Evolutionary conservation across 1,140 invertebrate genomes (phyloP).

Genomic region (Ctenoplectra terminalis): DNA sequence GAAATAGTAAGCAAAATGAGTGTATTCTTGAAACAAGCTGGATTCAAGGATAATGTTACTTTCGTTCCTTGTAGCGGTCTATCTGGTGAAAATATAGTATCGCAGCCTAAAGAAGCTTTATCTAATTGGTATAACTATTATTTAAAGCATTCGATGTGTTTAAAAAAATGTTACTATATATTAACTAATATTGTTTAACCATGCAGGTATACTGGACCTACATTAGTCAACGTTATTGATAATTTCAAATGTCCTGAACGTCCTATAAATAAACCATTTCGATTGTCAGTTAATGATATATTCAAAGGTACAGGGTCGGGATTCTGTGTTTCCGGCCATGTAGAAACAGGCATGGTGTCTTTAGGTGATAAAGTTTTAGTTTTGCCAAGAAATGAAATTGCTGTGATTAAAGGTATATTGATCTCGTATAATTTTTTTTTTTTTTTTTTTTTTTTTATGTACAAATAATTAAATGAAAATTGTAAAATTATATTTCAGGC

Average conservation of each 20-base stretch:
- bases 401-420: conserved; percentile 87
- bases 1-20: conserved; percentile 93
- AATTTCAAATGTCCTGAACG: conserved; percentile 92
- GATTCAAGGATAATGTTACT: conserved; percentile 93
- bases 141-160: background rate
- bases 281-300: conserved; percentile 97
- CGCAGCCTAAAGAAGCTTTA: conserved; percentile 86
- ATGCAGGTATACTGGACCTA: conserved; percentile 79
- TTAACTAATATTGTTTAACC: conserved; percentile 9
- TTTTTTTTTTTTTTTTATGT: background rate
- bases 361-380: conserved; percentile 94
- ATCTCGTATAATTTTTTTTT: background rate
- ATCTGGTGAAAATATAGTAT: conserved; percentile 95
- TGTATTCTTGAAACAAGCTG: conserved; percentile 96
- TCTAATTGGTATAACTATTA: conserved; percentile 75
- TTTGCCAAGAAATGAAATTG: conserved; percentile 92
- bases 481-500: conserved; percentile 78
- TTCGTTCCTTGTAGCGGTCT: conserved; percentile 98
- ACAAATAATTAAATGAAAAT: background rate
- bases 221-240: conserved; percentile 83
- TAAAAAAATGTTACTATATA: background rate
- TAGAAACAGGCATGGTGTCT: conserved; percentile 95
- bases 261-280: conserved; percentile 93
- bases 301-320: conserved; percentile 95
- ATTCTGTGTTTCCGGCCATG: conserved; percentile 93